These are phyloP conservation scores for Candoia aspera DNA, from an alignment of 2,113 vertebrate species.

Conservation along the genomic window DNA sequence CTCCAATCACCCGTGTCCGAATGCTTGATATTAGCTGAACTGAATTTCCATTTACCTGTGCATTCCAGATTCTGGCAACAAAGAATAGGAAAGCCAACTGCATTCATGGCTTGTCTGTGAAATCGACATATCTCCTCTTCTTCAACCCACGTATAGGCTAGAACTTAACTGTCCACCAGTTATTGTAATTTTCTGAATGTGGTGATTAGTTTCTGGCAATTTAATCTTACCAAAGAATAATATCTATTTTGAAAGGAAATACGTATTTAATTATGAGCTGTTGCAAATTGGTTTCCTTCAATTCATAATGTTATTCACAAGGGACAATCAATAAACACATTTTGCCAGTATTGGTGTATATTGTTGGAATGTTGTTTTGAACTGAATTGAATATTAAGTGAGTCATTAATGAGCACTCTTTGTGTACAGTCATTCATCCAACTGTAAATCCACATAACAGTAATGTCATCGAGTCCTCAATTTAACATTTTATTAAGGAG, in stretches of 20 bases:
- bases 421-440: background rate
- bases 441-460: background rate
- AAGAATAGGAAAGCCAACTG: background rate
- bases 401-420: background rate
- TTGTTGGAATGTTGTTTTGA: background rate
- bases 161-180: background rate
- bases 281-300: background rate
- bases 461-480: background rate
- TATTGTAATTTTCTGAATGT: background rate
- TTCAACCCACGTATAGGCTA: background rate
- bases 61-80: background rate
- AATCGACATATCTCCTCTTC: background rate
- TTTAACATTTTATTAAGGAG: background rate
- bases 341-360: background rate
- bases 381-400: background rate
- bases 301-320: too few species aligned
- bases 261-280: background rate
- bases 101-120: background rate
- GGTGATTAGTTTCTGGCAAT: background rate
- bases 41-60: background rate
- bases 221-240: background rate
- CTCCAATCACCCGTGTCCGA: background rate
- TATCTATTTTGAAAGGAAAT: background rate
- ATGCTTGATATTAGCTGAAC: background rate
- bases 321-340: too few species aligned